phyloP scores from a whole-genome alignment of 2,797 vertebrate species.

The Leucoraja ocellata region DNA sequence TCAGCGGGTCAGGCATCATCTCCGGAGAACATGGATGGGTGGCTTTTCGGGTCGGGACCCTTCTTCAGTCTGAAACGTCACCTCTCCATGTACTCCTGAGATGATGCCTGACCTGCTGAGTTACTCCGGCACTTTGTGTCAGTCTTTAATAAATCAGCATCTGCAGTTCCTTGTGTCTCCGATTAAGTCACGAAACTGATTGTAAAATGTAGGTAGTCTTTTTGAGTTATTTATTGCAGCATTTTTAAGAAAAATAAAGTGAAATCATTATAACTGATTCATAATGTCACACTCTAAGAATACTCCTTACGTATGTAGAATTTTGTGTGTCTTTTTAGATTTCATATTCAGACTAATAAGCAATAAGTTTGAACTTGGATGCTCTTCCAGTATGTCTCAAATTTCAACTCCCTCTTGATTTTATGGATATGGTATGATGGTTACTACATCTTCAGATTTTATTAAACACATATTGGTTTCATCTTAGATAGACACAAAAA shows the following conservation, averaged over 20 bases:
- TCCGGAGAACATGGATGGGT: too few relatives aligned
- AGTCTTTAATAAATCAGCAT: too few relatives aligned
- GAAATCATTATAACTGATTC: neutral
- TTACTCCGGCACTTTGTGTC: too few relatives aligned
- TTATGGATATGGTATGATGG: neutral
- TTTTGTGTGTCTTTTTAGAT: neutral
- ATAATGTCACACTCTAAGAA: neutral
- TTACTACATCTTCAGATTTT: neutral
- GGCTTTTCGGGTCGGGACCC: too few relatives aligned
- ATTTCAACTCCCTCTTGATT: neutral
- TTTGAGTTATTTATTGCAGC: neutral
- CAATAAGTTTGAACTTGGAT: neutral
- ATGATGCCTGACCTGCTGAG: too few relatives aligned
- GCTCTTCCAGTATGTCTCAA: neutral
- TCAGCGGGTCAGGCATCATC: too few relatives aligned
- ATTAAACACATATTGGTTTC: neutral
- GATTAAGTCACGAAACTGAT: neutral
- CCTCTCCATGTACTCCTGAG: too few relatives aligned
- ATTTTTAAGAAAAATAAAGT: neutral
- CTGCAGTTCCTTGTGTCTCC: too few relatives aligned
- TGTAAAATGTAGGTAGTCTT: neutral
- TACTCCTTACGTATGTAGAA: neutral
- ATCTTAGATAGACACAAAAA: neutral
- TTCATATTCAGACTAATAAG: neutral
- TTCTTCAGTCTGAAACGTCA: too few relatives aligned